These are phyloP conservation scores for Nephila pilipes DNA, from an alignment of 1,140 invertebrate species.

Conservation along the genomic window DNA sequence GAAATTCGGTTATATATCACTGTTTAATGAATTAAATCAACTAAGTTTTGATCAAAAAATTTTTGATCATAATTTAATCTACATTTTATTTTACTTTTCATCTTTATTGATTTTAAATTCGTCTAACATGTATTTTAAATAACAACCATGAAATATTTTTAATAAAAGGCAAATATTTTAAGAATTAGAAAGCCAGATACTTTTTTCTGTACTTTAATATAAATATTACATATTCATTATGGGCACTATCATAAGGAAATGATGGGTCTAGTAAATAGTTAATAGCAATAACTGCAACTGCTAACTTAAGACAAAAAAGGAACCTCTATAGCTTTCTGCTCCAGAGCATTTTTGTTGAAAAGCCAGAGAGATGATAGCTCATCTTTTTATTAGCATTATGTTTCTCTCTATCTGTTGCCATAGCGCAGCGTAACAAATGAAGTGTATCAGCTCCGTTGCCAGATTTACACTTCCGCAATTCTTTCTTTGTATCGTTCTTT, in stretches of 20 bases:
- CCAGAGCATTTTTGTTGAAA: background rate
- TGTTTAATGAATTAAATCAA: too few species aligned
- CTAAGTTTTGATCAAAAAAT: too few species aligned
- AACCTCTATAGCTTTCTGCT: background rate
- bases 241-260: background rate
- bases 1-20: too few species aligned
- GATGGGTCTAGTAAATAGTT: background rate
- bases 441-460: constrained; percentile 64
- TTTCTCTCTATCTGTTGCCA: constrained; percentile 56
- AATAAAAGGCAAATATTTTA: too few species aligned
- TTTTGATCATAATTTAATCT: too few species aligned
- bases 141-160: too few species aligned
- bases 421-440: constrained; percentile 63
- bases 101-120: too few species aligned
- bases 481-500: background rate
- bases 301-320: background rate
- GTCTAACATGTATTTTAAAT: too few species aligned
- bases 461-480: constrained; percentile 75
- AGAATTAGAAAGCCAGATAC: too few species aligned
- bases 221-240: background rate
- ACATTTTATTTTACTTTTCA: too few species aligned
- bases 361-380: too few species aligned
- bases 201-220: too few species aligned
- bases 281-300: background rate
- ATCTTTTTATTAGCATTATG: constrained; percentile 64